phyloP scores from a whole-genome alignment of 2,888 invertebrate genomes.

The Hyles lineata region DNA sequence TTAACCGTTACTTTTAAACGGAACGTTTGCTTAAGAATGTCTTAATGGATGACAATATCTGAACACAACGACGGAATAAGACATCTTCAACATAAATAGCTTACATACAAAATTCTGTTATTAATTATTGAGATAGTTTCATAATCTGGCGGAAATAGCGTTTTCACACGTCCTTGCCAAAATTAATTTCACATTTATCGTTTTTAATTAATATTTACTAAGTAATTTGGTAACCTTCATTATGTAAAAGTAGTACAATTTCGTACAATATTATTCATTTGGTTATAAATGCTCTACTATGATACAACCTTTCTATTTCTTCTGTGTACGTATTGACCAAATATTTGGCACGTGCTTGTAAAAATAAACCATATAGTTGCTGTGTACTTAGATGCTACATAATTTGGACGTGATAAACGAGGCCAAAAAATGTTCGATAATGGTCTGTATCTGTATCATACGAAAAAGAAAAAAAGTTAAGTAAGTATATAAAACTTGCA shows the following conservation, averaged over 20 bases:
- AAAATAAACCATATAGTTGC: background rate
- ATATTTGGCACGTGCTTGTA: slow-evolving; percentile 9
- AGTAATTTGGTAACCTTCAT: slow-evolving; percentile 51
- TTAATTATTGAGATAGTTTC: slow-evolving; percentile 20
- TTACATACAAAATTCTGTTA: slow-evolving; percentile 15
- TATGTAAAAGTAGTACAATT: slow-evolving; percentile 51
- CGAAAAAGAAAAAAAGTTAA: background rate
- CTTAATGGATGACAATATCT: slow-evolving; percentile 38
- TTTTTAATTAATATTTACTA: slow-evolving; percentile 29
- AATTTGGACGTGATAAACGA: background rate
- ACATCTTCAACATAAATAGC: slow-evolving; percentile 40
- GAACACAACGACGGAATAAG: slow-evolving; percentile 57
- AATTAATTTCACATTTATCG: background rate
- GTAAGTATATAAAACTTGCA: slow-evolving; percentile 34
- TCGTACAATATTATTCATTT: slow-evolving; percentile 52
- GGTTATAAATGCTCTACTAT: slow-evolving; percentile 54
- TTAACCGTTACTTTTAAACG: slow-evolving; percentile 45
- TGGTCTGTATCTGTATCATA: background rate
- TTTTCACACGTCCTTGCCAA: background rate
- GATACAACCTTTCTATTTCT: background rate
- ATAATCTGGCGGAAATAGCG: background rate
- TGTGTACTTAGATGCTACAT: too few species aligned
- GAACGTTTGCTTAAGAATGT: slow-evolving; percentile 39
- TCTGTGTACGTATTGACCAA: background rate
- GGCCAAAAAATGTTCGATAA: background rate